Conservation (phyloP, 2,113 vertebrate genomes). For the Atherinomorus stipes region DNA sequence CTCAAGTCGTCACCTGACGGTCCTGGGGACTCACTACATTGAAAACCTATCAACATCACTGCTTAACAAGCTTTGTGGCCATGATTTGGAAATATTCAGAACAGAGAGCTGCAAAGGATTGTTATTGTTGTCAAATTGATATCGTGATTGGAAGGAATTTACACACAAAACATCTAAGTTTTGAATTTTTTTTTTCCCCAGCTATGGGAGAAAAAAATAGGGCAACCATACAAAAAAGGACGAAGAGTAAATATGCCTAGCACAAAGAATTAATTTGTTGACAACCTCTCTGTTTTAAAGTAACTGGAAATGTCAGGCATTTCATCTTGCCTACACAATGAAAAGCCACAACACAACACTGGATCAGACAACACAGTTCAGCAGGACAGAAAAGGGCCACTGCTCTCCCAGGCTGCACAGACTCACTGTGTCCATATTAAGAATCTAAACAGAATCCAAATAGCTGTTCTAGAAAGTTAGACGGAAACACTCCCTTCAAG, state of each 20-base stretch:
- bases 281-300: conserved; percentile 24
- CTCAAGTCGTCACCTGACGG: too few relatives aligned
- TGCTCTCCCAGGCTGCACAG: conserved; percentile 28
- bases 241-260: conserved; percentile 16
- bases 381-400: conserved; percentile 31
- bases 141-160: too few relatives aligned
- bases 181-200: too few relatives aligned
- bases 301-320: conserved; percentile 25
- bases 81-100: too few relatives aligned
- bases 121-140: too few relatives aligned
- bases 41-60: too few relatives aligned
- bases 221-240: too few relatives aligned
- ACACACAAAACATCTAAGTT: too few relatives aligned
- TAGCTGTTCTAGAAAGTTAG: conserved; percentile 29
- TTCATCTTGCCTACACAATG: conserved; percentile 44
- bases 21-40: too few relatives aligned
- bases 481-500: conserved; percentile 55
- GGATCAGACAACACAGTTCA: conserved; percentile 16
- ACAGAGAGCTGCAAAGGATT: too few relatives aligned
- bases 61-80: too few relatives aligned
- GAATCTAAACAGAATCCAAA: conserved; percentile 39
- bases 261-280: conserved; percentile 1
- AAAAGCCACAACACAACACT: conserved; percentile 27
- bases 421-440: conserved; percentile 53
- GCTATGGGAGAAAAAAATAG: too few relatives aligned